These are phyloP conservation scores for Epistrophe eligans DNA, from an alignment of 2,888 invertebrate species.

Conservation along the genomic window DNA sequence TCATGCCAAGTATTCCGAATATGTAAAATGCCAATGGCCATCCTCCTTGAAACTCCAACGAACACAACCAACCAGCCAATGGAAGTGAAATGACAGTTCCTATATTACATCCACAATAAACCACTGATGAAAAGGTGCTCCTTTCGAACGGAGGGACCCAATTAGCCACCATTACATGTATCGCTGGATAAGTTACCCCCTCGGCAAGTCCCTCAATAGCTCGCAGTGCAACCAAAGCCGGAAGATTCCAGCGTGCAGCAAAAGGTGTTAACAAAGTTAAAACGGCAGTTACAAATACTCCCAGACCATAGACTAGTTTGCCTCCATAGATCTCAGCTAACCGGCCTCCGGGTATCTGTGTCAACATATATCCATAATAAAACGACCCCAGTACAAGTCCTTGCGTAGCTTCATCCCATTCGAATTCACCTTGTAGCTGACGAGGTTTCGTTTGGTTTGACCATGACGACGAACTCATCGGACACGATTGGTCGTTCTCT, in stretches of 20 bases:
- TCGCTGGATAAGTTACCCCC: constrained; percentile 96
- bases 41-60: constrained; percentile 89
- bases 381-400: constrained; percentile 92
- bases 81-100: constrained; percentile 95
- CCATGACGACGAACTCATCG: constrained; percentile 85
- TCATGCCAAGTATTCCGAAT: constrained; percentile 90
- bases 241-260: constrained; percentile 87
- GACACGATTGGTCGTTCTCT: constrained; percentile 85
- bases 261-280: constrained; percentile 93
- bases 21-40: constrained; percentile 96
- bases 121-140: constrained; percentile 94
- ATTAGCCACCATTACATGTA: constrained; percentile 95
- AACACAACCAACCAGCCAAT: constrained; percentile 92
- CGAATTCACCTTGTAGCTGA: constrained; percentile 87
- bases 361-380: constrained; percentile 92
- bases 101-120: constrained; percentile 95
- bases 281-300: constrained; percentile 91
- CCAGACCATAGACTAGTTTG: constrained; percentile 92
- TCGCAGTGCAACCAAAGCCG: constrained; percentile 90
- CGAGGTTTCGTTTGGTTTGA: constrained; percentile 70
- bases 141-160: constrained; percentile 97
- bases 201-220: constrained; percentile 93
- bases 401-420: constrained; percentile 91
- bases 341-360: constrained; percentile 91
- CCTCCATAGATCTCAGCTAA: constrained; percentile 94